Base-by-base conservation (phyloP, 2,888 invertebrate species). In the Mythimna lalbum region DNA sequence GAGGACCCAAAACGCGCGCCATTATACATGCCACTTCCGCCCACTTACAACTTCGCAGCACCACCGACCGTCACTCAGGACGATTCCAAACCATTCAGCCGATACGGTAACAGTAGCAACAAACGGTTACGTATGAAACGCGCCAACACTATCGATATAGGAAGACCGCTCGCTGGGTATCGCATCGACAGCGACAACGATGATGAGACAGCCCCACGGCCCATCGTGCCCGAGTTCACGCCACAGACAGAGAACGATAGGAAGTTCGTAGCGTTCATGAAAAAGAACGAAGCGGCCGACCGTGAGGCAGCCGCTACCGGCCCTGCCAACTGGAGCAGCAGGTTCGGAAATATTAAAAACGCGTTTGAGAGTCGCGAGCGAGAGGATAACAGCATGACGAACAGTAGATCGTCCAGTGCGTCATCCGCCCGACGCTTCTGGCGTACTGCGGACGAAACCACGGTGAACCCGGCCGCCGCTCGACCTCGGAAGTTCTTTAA, bases 141-240 rank as follows among this genome's bases (percentile, higher is more conserved):
- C 21, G 98, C 98, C 5, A 98, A 98, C 85, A 98, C 98, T 1
- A 98, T 98, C 78, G 98, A 98, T 88, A 98, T 98, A 89, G 98
- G 98, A 0, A 98, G 98, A 86, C 97, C 97, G 0, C 96, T 92
- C 33, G 96, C 94, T n/a, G 96, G 96, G 31, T 96, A 97, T 88
- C 93, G 95, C 60, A 90, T 96, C n/a, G 94, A 95, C 77, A 91
- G 90, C 73, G 95, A 96, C 73, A 96, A 96, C 23, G 96, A 96
- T 61, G 96, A 96, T 39, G 96, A 95, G 12, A 89, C 91, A 61
- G 75, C 83, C 1, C 73, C 78, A 7, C 83, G 89, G 2, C 93
- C 95, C 0, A 90, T 91, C 53, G 97, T 98, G 50, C 98, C 98
- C 0, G 96, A 96, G 2, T 98, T 98, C 83, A 96, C 97, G 80